phyloP scores from a whole-genome alignment of 2,113 vertebrate genomes.

The Cheirogaleus medius region DNA sequence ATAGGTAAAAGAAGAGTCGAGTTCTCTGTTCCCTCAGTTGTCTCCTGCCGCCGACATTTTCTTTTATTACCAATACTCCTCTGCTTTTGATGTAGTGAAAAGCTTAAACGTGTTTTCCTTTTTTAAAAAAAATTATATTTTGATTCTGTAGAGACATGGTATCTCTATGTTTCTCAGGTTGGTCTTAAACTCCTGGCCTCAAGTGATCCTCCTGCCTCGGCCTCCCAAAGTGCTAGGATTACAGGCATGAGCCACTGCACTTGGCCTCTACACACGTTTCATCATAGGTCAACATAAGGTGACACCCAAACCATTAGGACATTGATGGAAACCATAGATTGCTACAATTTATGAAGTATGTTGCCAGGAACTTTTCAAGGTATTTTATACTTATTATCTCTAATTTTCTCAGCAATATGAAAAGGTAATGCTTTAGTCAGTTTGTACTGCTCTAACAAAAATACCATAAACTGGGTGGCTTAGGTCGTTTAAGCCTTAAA shows the following conservation, averaged over 20 bases:
- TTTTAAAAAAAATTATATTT: too few species aligned
- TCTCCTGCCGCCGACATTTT: not conserved
- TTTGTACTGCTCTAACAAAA: not conserved
- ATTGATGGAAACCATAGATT: not conserved
- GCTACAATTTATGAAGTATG: not conserved
- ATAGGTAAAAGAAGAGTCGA: not conserved
- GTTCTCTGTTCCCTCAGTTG: not conserved
- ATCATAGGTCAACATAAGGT: not conserved
- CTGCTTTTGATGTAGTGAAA: not conserved
- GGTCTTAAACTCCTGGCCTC: not conserved
- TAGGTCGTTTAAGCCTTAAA: not conserved
- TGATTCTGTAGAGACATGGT: not conserved
- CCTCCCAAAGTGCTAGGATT: not conserved
- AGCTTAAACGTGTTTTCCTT: not conserved
- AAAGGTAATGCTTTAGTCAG: not conserved
- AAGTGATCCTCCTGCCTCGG: not conserved
- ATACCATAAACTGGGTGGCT: not conserved
- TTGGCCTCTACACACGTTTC: not conserved
- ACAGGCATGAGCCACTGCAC: not conserved
- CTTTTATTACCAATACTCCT: not conserved
- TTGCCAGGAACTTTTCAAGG: not conserved
- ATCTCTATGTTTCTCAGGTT: not conserved
- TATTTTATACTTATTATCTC: not conserved
- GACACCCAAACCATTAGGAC: not conserved
- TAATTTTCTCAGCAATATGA: constrained; percentile 3